Base-by-base conservation (phyloP, 2,797 vertebrate genomes). In the Nyctibius grandis region DNA sequence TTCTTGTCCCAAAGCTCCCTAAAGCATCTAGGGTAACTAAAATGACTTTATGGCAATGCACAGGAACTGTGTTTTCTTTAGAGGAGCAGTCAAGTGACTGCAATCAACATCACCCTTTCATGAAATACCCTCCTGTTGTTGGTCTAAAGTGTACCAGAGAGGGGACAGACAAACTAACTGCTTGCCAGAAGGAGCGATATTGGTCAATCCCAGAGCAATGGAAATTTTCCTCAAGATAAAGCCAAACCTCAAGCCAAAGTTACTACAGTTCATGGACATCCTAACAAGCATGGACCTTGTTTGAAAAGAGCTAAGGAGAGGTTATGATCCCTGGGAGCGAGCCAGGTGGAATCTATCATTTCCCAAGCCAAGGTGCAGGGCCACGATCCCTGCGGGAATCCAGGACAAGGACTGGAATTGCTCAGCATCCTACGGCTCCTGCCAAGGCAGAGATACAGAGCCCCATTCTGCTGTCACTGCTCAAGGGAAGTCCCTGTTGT, bases 191-290 rank as follows among this genome's bases (percentile, higher is more conserved):
- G 9, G 17, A 85, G 9, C n/a, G 77, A 85, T 70, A 68, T 5
- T 72, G 36, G 88, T 67, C 59, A 90, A 2, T 31, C 61, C 51
- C 50, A 78, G 34, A 81, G 95, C 51, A 88, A 83, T 63, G 75
- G 91, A 94, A 96, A 93, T 77, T 96, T 95, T 94, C 59, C 68
- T 94, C 64, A 81, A 86, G 74, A 93, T 70, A 90, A 96, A 95
- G 45, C 50, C 89, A 96, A 94, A 88, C 91, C 88, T 91, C 93
- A 95, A 79, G 47, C 80, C 83, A 84, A 91, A 88, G 90, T 93
- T 81, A 86, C 69, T 88, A 3, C 42, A 94, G 89, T 89, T 96
- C 86, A 86, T 25, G 69, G 72, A 68, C 51, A 22, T 38, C 34
- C n/a, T 79, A 88, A 94, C 78, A 94, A 77, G 50, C 17, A 7